Evolutionary conservation across 2,797 vertebrate species (phyloP), one percentile per base, ranked within the genome.

Genomic region (Mus minutoides): DNA sequence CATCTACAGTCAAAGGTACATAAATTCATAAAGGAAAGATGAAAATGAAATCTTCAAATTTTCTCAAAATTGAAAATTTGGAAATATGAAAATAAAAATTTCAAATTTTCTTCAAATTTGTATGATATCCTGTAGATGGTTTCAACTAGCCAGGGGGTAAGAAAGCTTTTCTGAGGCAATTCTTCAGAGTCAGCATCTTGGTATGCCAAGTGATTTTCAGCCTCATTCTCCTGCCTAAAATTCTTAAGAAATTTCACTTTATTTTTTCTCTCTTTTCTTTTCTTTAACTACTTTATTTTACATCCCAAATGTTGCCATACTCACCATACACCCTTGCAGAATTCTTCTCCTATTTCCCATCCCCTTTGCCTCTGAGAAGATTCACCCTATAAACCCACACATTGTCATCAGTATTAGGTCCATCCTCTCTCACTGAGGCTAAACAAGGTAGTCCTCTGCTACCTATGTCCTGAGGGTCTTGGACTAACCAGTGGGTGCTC

Each of bases 71-170:
- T 76, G n/a, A 1, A 49, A 49, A 12, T 12, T 49, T 12, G 49
- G 10, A 49, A 49, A 49, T 49, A 49, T 10, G 49, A 49, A 24
- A 92, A 94, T 26, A 88, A 88, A 88, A 9, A 69, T 4, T 94
- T 73, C 29, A 92, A 69, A 71, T 29, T 86, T 21, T 80, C 31
- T 84, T 22, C 56, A 83, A 2, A 85, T 31, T 92, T 80, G n/a
- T 93, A 3, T 95, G 60, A 75, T 87, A 37, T 90, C 52, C 24
- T 95, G n/a, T 40, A 93, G 13, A 22, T 93, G 76, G 7, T 83
- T 94, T 46, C 26, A 77, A 77, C 29, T 64, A 90, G 24, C 9
- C 71, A 87, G n/a, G 91, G 6, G 26, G 22, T 46, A 86, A 62
- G 11, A 64, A 79, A 43, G 24, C 46, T 43, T 91, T 67, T 34